phyloP scores from a whole-genome alignment of 2,797 vertebrate species.

The Emys orbicularis region DNA sequence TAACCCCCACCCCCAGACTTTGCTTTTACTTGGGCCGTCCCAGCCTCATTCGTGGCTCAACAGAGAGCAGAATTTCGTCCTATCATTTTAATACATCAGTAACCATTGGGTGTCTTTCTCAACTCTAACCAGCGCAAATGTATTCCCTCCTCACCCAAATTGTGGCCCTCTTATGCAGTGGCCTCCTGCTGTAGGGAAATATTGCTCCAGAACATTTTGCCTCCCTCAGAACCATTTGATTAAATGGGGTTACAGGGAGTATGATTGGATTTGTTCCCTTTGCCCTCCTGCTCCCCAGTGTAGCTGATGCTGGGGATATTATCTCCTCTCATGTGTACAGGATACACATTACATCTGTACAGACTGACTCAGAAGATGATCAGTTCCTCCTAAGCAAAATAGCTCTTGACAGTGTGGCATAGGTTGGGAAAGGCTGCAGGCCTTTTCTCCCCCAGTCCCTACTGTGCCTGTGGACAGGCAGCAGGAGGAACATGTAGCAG shows the following conservation, averaged over 20 bases:
- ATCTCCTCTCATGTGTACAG: background rate
- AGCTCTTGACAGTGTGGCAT: too few relatives aligned
- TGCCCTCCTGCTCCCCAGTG: background rate
- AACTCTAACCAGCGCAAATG: background rate
- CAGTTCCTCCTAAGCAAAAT: too few relatives aligned
- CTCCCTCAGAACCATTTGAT: background rate
- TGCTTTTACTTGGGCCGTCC: background rate
- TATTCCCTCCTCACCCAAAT: background rate
- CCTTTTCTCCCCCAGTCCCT: background rate
- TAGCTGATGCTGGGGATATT: background rate
- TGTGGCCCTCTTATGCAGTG: background rate
- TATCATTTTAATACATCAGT: background rate
- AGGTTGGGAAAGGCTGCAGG: background rate
- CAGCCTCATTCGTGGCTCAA: background rate
- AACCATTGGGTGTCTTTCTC: too few relatives aligned
- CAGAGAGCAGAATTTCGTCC: background rate
- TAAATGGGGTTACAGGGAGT: background rate
- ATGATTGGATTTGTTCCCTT: background rate
- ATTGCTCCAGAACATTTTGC: background rate
- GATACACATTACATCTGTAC: background rate
- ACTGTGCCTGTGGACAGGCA: background rate
- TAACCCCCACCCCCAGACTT: background rate
- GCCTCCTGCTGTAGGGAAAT: background rate
- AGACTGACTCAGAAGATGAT: background rate
- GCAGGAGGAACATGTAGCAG: background rate